Percentiles rank a stretch among this genome's conserved stretches.
These are phyloP conservation scores for Cinara cedri DNA, from an alignment of 2,888 invertebrate species.

Conservation along the genomic window DNA sequence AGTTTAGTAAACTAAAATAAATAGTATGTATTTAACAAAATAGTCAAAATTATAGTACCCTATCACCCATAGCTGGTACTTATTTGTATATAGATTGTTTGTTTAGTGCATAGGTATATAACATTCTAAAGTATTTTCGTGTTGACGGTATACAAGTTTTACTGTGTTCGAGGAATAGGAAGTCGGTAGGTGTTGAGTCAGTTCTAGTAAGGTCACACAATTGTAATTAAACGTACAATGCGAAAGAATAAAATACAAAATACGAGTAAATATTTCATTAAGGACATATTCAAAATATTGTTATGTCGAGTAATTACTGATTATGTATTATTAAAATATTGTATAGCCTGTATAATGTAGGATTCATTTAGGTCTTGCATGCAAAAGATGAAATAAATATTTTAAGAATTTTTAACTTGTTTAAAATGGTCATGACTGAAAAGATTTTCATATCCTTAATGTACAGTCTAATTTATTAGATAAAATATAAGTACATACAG, in stretches of 20 bases:
- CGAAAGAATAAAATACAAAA: conserved; percentile 15
- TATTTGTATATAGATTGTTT: background rate
- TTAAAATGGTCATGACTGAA: too few species aligned
- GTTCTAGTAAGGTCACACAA: background rate
- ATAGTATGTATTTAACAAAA: too few species aligned
- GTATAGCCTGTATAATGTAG: background rate
- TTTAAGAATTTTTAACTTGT: too few species aligned
- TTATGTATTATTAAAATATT: too few species aligned
- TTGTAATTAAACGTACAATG: conserved; percentile 22
- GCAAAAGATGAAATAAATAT: background rate
- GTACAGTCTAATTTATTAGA: too few species aligned
- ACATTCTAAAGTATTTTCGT: background rate
- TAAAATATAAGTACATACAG: too few species aligned
- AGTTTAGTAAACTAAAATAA: too few species aligned
- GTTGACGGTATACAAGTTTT: background rate
- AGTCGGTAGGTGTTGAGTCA: background rate
- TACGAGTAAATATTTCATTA: conserved; percentile 22
- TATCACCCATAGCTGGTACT: background rate
- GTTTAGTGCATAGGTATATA: too few species aligned
- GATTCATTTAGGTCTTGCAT: background rate
- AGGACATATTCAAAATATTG: conserved; percentile 2
- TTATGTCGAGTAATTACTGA: background rate
- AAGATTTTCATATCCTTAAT: too few species aligned
- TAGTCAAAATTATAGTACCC: too few species aligned
- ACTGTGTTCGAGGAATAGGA: background rate